These are phyloP conservation scores for Cuculus canorus DNA, from an alignment of 2,797 vertebrate species.

Conservation along the genomic window DNA sequence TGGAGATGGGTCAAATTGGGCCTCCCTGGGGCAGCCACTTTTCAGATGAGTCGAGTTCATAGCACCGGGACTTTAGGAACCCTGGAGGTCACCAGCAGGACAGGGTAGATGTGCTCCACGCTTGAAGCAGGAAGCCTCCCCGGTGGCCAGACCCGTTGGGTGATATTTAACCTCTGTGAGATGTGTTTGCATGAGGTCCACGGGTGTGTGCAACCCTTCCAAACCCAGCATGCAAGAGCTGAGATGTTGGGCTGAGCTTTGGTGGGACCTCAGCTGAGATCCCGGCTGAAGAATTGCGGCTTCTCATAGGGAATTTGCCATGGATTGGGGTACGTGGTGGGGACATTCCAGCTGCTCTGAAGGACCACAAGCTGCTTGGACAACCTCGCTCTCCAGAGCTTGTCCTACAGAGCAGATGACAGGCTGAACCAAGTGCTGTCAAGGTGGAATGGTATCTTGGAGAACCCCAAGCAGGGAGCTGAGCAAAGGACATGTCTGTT, in stretches of 20 bases:
- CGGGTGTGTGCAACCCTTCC: neutral
- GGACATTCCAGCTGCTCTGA: rapidly evolving
- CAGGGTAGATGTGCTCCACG: neutral
- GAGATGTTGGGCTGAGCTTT: neutral
- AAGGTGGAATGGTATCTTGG: neutral
- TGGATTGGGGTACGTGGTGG: no score
- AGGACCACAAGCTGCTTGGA: neutral
- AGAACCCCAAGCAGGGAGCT: neutral
- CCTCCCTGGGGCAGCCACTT: rapidly evolving
- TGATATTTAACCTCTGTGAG: neutral
- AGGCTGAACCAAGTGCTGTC: neutral
- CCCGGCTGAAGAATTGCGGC: neutral
- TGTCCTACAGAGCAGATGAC: neutral
- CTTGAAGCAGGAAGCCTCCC: neutral
- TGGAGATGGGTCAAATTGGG: neutral
- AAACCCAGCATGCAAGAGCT: rapidly evolving
- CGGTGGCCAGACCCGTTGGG: rapidly evolving
- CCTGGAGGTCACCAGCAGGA: rapidly evolving
- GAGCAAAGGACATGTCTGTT: rapidly evolving
- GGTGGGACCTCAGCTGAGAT: neutral
- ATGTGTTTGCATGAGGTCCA: neutral
- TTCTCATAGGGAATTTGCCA: rapidly evolving
- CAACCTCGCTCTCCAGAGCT: neutral
- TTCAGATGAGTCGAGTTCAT: rapidly evolving
- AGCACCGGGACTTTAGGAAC: neutral